Conservation (phyloP, 2,113 vertebrate species). For the Crotalus tigris region DNA sequence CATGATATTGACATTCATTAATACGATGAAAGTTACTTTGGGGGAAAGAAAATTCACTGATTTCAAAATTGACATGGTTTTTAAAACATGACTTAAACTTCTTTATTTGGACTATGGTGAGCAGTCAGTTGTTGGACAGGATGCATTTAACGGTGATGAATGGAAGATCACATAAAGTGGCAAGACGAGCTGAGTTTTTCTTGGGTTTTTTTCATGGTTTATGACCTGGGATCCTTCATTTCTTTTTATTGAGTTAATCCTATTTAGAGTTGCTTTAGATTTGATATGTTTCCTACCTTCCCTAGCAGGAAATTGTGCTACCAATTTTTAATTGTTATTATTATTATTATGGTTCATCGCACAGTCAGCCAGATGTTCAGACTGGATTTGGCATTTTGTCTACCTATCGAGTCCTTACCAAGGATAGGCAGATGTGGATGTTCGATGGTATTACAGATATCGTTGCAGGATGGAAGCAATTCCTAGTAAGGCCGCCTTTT, state of each 20-base stretch:
- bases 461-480: too few species aligned
- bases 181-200: not conserved
- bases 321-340: not conserved
- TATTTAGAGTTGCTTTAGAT: not conserved
- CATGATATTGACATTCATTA: constrained; percentile 23
- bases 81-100: not conserved
- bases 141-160: too few species aligned
- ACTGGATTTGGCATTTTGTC: too few species aligned
- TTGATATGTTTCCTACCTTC: not conserved
- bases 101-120: not conserved
- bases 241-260: not conserved
- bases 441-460: too few species aligned
- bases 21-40: not conserved
- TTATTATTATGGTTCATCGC: too few species aligned
- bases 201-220: not conserved
- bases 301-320: not conserved
- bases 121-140: not conserved
- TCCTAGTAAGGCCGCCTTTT: too few species aligned
- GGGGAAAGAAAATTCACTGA: not conserved
- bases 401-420: too few species aligned
- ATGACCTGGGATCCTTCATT: not conserved
- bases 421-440: too few species aligned
- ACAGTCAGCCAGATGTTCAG: too few species aligned
- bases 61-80: not conserved
- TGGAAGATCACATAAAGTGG: not conserved